phyloP scores from a whole-genome alignment of 2,797 vertebrate genomes.

The Arrhamphus sclerolepis region DNA sequence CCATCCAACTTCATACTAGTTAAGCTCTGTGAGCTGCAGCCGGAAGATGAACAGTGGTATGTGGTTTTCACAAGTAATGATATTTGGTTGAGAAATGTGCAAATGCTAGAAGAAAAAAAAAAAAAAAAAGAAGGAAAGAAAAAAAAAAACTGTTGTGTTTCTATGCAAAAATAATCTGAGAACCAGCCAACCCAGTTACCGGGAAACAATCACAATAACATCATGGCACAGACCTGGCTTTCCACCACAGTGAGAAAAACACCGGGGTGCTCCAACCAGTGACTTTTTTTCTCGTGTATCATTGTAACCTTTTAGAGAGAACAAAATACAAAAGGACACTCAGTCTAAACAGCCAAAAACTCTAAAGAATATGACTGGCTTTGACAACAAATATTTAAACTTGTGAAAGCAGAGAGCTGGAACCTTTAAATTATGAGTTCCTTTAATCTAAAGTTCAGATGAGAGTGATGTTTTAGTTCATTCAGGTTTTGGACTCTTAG shows the following conservation, averaged over 20 bases:
- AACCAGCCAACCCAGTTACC: constrained; percentile 25
- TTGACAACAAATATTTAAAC: constrained; percentile 17
- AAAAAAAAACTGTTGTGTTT: constrained; percentile 29
- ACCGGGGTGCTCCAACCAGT: constrained; percentile 2
- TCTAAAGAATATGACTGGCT: neutral
- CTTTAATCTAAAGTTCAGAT: too few species aligned
- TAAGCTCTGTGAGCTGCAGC: constrained; percentile 23
- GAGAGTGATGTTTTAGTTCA: too few species aligned
- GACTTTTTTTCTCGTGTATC: constrained; percentile 1
- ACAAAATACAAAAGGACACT: neutral
- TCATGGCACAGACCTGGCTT: constrained; percentile 17
- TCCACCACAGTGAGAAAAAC: constrained; percentile 7
- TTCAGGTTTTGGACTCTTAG: too few species aligned
- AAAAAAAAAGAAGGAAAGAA: too few species aligned
- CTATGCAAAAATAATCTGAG: constrained; percentile 27
- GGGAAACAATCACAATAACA: constrained; percentile 45
- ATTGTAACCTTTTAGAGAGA: neutral
- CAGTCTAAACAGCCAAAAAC: neutral
- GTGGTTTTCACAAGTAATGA: constrained; percentile 45
- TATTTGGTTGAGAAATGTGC: constrained; percentile 59
- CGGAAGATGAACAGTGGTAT: constrained; percentile 26
- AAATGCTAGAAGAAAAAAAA: constrained; percentile 13
- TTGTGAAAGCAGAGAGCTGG: too few species aligned
- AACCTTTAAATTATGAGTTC: too few species aligned
- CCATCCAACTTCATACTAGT: constrained; percentile 17